Evolutionary conservation across 2,797 vertebrate species (phyloP).

Genomic region (Enteromius mattozi): DNA sequence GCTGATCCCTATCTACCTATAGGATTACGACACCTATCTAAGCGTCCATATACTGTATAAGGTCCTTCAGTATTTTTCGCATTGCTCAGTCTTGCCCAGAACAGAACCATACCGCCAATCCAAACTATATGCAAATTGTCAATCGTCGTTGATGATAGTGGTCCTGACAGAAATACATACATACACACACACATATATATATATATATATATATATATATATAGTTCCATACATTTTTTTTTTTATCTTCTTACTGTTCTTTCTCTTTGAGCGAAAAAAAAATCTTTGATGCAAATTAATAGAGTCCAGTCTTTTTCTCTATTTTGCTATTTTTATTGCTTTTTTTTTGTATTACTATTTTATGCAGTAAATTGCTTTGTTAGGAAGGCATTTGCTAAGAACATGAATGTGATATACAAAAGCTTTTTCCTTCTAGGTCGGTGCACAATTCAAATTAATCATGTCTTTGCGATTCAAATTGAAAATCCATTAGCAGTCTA

Average conservation of each 20-base stretch:
- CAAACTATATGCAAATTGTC: too few relatives aligned
- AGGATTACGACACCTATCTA: too few relatives aligned
- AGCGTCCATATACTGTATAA: too few relatives aligned
- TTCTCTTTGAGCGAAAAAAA: neutral
- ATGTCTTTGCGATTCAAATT: conserved; percentile 18
- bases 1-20: too few relatives aligned
- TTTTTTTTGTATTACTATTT: neutral
- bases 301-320: neutral
- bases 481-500: conserved; percentile 20
- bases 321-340: neutral
- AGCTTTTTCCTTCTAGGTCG: neutral
- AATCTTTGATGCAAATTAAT: neutral
- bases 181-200: too few relatives aligned
- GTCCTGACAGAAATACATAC: too few relatives aligned
- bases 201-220: too few relatives aligned
- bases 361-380: neutral
- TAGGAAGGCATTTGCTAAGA: conserved; percentile 17
- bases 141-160: too few relatives aligned
- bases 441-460: conserved; percentile 18
- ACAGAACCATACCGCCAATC: too few relatives aligned
- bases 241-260: neutral
- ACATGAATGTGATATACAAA: neutral
- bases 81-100: too few relatives aligned
- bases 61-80: too few relatives aligned
- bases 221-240: neutral